A percentile compares a stretch with the other conserved stretches of the same genome.
phyloP scores from a whole-genome alignment of 2,113 vertebrate genomes.

The Papio anubis region DNA sequence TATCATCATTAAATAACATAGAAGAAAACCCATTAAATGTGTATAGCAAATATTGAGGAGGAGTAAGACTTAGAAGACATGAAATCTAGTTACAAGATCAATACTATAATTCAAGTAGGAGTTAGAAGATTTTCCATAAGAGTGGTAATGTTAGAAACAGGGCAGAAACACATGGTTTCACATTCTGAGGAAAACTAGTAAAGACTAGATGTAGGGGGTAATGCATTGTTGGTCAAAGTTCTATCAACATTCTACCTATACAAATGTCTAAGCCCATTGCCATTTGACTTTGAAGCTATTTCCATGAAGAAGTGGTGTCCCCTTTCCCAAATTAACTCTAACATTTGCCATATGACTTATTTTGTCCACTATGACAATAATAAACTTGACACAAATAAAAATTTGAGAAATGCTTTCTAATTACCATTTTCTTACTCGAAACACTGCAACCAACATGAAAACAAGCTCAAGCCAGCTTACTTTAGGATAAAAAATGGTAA shows the following conservation, averaged over 20 bases:
- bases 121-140: not conserved
- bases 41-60: not conserved
- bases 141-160: not conserved
- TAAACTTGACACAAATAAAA: not conserved
- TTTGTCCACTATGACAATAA: not conserved
- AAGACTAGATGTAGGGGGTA: not conserved
- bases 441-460: not conserved
- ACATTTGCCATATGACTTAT: not conserved
- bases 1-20: not conserved
- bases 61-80: not conserved
- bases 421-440: not conserved
- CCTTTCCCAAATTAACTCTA: not conserved
- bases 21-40: not conserved
- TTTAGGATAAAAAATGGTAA: not conserved
- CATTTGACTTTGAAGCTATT: not conserved
- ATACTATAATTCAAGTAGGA: not conserved
- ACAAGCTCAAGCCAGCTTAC: not conserved
- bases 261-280: not conserved
- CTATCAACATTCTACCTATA: not conserved
- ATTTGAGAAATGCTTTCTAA: not conserved
- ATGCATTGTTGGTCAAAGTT: not conserved
- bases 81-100: not conserved
- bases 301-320: not conserved
- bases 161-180: not conserved
- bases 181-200: not conserved